A percentile compares a stretch with the other conserved stretches of the same genome.
phyloP scores from a whole-genome alignment of 2,888 invertebrate species.

The Oxytorus armatus region DNA sequence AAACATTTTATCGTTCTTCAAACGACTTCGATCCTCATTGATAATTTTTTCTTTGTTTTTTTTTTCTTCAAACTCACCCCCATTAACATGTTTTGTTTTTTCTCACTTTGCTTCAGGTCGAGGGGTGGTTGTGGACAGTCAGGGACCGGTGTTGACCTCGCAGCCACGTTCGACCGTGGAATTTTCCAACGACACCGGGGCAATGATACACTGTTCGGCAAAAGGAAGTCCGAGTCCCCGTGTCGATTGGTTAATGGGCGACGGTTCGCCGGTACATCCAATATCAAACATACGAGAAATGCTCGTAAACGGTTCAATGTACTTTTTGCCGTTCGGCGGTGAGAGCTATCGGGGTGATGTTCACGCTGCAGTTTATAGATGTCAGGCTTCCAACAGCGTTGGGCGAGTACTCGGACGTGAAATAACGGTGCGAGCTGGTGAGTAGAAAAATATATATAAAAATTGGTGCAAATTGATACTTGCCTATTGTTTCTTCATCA shows the following conservation, averaged over 20 bases:
- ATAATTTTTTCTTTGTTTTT: too few relatives aligned
- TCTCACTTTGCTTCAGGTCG: slow-evolving; percentile 77
- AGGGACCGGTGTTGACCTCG: slow-evolving; percentile 91
- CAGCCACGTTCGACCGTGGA: slow-evolving; percentile 91
- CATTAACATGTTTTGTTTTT: not conserved
- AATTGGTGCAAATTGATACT: too few relatives aligned
- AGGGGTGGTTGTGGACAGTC: slow-evolving; percentile 84
- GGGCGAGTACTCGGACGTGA: slow-evolving; percentile 93
- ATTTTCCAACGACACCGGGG: slow-evolving; percentile 92
- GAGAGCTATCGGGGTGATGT: slow-evolving; percentile 93
- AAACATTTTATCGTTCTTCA: too few relatives aligned
- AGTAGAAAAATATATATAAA: slow-evolving; percentile 75
- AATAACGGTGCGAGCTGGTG: slow-evolving; percentile 95
- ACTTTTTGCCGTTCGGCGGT: slow-evolving; percentile 93
- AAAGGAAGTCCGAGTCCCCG: slow-evolving; percentile 91
- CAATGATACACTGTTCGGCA: slow-evolving; percentile 91
- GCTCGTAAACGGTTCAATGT: slow-evolving; percentile 93
- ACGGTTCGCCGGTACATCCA: slow-evolving; percentile 88
- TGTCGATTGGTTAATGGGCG: slow-evolving; percentile 91
- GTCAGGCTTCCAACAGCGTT: slow-evolving; percentile 87
- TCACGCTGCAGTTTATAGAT: slow-evolving; percentile 93
- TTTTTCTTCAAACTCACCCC: too few relatives aligned
- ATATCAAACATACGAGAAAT: slow-evolving; percentile 90
- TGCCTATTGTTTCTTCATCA: too few relatives aligned
- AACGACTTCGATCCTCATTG: too few relatives aligned